Base-by-base conservation (phyloP, 2,113 vertebrate species). In the Pachycephala philippinensis region DNA sequence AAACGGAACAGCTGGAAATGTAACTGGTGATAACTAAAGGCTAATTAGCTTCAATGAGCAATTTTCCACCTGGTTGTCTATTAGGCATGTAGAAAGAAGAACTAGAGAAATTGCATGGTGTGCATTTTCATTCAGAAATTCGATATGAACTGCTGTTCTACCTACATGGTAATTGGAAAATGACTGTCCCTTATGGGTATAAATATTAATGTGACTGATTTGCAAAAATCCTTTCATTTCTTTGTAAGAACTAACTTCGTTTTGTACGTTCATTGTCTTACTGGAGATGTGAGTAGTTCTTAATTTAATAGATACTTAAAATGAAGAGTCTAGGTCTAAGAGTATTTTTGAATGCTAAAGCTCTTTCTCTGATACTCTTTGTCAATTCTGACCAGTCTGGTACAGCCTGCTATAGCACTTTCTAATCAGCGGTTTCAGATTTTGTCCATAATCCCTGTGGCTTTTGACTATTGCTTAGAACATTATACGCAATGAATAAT, bases 1-100 rank as follows among this genome's bases (percentile, higher is more conserved):
- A 93, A 94, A 68, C 18, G 70, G 68, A 97, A 86, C 95, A 96
- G 92, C 92, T 96, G 93, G 92, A 93, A 93, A 88, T 86, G 14
- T 94, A 93, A 86, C 90, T 84, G 52, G 75, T 86, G 71, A 81
- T 88, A 94, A 93, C 7, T 70, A 64, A 94, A 83, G 24, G 50
- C 78, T 94, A 97, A 96, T 95, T 91, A 91, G 70, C 71, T 77
- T 31, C 85, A 63, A 56, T 47, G 50, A 86, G 40, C 82, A 84
- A 86, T 96, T 95, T 96, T 90, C 64, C 24, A 59, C 87, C 63
- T 78, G 79, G 47, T 93, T 92, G 63, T 96, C 50, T 93, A n/a
- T 42, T 83, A 88, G 27, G 50, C 54, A 49, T 40, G 52, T 13
- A 84, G 64, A 70, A 71, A 93, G 33, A 70, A 7, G 78, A 94